Evolutionary conservation across 2,797 vertebrate species (phyloP), one percentile per base, ranked within the genome.

Genomic region (Eupleurogrammus muticus): DNA sequence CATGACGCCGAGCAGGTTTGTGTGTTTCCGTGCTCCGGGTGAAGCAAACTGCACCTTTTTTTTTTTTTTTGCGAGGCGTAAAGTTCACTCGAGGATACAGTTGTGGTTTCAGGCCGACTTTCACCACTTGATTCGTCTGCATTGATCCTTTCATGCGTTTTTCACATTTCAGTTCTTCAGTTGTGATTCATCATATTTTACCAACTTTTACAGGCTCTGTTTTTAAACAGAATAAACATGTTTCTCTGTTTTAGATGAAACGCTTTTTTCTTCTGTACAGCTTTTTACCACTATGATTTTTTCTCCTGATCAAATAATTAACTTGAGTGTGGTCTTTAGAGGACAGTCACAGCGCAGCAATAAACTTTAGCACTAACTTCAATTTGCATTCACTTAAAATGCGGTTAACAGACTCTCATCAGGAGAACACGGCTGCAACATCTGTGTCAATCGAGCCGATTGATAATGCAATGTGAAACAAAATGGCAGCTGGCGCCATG

Each of bases 1-100:
- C 28, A 36, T 34, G 49, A 38, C 32, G 57, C 2, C 5, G 1
- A 50, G 73, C 35, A 0, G 21, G 44, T 53, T 64, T 21, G 5
- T 9, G 70, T 50, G 71, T 9, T 1, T 72, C 52, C 63, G 16
- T 75, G 73, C 70, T 77, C 35, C 9, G 68, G 66, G 57, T 70
- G n/a, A n/a, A n/a, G 70, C 60, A 21, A 34, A 34, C 40, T 70
- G 79, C 58, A 66, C 66, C n/a, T n/a, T n/a, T n/a, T n/a, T n/a
- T n/a, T n/a, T n/a, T n/a, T n/a, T n/a, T n/a, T 73, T 66, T 75
- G 82, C 77, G 65, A 68, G 75, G 65, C 74, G 55, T 61, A 51
- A 80, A 84, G 90, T 91, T 90, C 82, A 90, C 58, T n/a, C 44
- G 74, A 91, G 89, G 88, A 89, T 81, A 89, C 57, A n/a, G 38